Conservation (phyloP, 2,888 invertebrate genomes). For the Eupithecia dodoneata region DNA sequence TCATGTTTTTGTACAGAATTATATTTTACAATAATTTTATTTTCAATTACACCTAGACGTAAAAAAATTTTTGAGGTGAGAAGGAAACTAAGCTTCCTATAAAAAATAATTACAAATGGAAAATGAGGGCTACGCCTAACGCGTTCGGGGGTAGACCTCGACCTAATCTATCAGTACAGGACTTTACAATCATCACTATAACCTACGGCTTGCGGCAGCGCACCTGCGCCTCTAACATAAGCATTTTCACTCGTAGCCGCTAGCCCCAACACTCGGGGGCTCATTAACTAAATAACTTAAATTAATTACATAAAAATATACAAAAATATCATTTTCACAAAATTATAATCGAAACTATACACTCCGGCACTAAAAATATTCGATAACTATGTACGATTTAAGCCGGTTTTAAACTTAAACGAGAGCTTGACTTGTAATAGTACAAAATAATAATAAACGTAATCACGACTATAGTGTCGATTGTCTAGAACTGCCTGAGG, state of each 20-base stretch:
- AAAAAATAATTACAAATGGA: conserved; percentile 81
- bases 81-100: conserved; percentile 84
- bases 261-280: conserved; percentile 62
- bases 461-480: conserved; percentile 84
- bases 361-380: conserved; percentile 80
- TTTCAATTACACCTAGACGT: conserved; percentile 84
- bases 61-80: conserved; percentile 81
- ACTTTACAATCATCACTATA: conserved; percentile 83
- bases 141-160: conserved; percentile 82
- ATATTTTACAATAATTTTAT: conserved; percentile 84
- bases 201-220: conserved; percentile 61
- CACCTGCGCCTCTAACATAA: conserved; percentile 56
- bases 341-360: conserved; percentile 82
- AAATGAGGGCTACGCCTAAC: conserved; percentile 83
- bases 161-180: conserved; percentile 81
- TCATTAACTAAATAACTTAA: conserved; percentile 79
- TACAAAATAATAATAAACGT: conserved; percentile 74
- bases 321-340: conserved; percentile 84
- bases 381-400: conserved; percentile 81
- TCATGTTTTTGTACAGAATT: conserved; percentile 82
- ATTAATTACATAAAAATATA: conserved; percentile 83
- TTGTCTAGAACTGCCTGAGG: conserved; percentile 83
- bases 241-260: conserved; percentile 68
- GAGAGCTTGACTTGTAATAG: conserved; percentile 82
- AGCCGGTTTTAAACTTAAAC: conserved; percentile 82